Evolutionary conservation across 2,113 vertebrate genomes (phyloP).

Genomic region (Lycaon pictus): DNA sequence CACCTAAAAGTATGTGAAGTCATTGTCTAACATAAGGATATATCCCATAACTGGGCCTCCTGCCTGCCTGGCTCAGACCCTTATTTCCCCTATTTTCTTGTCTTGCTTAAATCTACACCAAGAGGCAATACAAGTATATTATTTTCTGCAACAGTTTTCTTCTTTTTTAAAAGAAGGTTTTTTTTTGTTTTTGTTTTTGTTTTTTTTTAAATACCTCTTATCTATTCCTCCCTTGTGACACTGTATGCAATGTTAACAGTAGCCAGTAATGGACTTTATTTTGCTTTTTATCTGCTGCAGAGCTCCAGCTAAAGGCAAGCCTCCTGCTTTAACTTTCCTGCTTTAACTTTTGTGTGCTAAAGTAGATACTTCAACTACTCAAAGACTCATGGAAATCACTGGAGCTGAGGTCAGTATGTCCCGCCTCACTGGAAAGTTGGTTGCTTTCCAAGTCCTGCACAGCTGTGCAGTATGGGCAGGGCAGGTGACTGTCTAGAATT

Average conservation of each 20-base stretch:
- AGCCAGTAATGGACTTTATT: neutral
- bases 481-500: neutral
- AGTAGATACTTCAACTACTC: neutral
- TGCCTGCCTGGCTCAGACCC: neutral
- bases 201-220: neutral
- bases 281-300: neutral
- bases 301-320: neutral
- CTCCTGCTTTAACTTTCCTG: neutral
- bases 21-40: neutral
- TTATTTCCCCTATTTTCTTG: neutral
- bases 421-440: neutral
- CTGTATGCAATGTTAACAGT: neutral
- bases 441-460: neutral
- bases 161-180: neutral
- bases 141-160: neutral
- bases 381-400: neutral
- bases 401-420: neutral
- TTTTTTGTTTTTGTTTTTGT: neutral
- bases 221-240: neutral
- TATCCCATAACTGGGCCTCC: neutral
- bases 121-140: neutral
- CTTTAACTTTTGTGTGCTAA: neutral
- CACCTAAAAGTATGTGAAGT: neutral
- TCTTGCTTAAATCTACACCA: neutral
- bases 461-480: neutral